Evolutionary conservation across 2,113 vertebrate species (phyloP), one percentile per base, ranked within the genome.

Genomic region (Pteropus alecto): DNA sequence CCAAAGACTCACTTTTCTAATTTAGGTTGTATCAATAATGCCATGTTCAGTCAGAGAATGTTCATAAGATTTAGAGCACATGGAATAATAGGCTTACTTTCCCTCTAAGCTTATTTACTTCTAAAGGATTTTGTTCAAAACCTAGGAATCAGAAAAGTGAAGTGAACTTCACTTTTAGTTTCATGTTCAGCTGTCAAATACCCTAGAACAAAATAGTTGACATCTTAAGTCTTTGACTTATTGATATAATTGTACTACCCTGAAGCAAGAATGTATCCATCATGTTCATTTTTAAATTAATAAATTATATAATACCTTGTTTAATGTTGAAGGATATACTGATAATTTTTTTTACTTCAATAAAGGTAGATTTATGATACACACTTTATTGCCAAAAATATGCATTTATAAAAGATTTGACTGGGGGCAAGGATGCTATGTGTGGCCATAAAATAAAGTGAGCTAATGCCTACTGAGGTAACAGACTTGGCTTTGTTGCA

Each of bases 361-460:
- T 21, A 11, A 84, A 84, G 65, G 94, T 0, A 43, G 68, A 78
- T 74, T 93, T 93, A 78, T 76, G 21, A 88, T 46, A 73, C 9
- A 68, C 0, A 73, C 38, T 46, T 93, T 82, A 74, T 94, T 94
- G 83, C 56, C 82, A 85, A 97, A 94, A 93, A 77, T 21, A 74
- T 61, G 7, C 41, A 82, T 70, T 93, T 93, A 68, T 41, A 88
- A 93, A 86, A 71, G 58, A 90, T 87, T n/a, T 86, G 68, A 82
- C 54, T 77, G 13, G 60, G 10, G 41, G 28, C 82, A 54, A 38
- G 21, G 22, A 22, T 74, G 5, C 41, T 77, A 65, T 26, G 6
- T 48, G 11, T 92, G 30, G 26, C 60, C 82, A 76, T 41, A 43
- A 95, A 92, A 41, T 41, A 61, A 67, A 83, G 58, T 46, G 43